phyloP scores from a whole-genome alignment of 2,888 invertebrate genomes.

The Amphipoea lucens region DNA sequence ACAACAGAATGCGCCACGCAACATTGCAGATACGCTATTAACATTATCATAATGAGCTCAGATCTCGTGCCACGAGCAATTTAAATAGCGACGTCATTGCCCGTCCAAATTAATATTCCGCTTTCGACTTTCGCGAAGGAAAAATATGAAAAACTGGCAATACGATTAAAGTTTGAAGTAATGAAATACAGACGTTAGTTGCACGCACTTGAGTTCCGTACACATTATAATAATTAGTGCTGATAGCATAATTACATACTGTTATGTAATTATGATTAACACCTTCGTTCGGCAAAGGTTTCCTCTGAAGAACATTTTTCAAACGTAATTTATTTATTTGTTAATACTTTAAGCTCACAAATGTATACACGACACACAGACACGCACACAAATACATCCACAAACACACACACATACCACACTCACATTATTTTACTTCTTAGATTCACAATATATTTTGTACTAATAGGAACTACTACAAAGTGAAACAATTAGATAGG shows the following conservation, averaged over 20 bases:
- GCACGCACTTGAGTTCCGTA: conserved; percentile 51
- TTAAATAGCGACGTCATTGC: conserved; percentile 63
- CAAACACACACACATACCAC: background rate
- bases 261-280: conserved; percentile 10
- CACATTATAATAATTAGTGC: conserved; percentile 16
- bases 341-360: background rate
- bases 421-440: background rate
- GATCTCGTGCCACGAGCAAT: conserved; percentile 66
- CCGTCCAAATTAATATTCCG: conserved; percentile 65
- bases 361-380: background rate
- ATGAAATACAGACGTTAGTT: conserved; percentile 22
- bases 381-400: background rate
- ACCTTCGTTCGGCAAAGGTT: background rate
- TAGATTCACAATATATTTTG: background rate
- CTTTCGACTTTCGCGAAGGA: conserved; percentile 76
- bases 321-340: background rate
- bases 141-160: conserved; percentile 62
- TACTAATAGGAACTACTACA: background rate
- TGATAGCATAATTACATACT: conserved; percentile 14
- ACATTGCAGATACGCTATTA: conserved; percentile 64
- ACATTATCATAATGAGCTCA: conserved; percentile 69
- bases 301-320: conserved; percentile 1
- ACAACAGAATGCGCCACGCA: conserved; percentile 50
- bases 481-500: background rate
- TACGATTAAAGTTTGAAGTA: conserved; percentile 50